Conservation (phyloP, 2,888 invertebrate genomes). For the Pseudeuparius sepicola region DNA sequence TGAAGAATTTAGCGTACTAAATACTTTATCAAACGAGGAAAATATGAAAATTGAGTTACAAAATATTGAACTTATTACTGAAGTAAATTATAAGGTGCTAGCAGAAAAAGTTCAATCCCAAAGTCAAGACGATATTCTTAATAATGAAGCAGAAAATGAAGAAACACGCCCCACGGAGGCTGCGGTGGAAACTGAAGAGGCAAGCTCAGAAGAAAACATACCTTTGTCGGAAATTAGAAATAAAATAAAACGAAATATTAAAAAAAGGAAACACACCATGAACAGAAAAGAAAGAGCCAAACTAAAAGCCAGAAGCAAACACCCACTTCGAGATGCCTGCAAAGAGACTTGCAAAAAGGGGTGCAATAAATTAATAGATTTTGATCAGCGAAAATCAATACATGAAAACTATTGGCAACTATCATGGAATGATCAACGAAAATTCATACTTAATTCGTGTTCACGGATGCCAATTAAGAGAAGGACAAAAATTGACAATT, state of each 20-base stretch:
- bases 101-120: slow-evolving; percentile 6
- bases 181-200: too few species aligned
- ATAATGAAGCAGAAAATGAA: too few species aligned
- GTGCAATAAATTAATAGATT: slow-evolving; percentile 13
- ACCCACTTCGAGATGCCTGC: too few species aligned
- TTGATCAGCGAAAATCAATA: slow-evolving; percentile 11
- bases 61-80: slow-evolving; percentile 7
- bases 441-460: slow-evolving; percentile 15
- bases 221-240: slow-evolving; percentile 11
- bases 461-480: slow-evolving; percentile 14
- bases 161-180: too few species aligned
- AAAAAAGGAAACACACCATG: slow-evolving; percentile 10
- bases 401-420: slow-evolving; percentile 13
- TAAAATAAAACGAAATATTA: slow-evolving; percentile 10
- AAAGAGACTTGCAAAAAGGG: slow-evolving; percentile 10
- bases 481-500: slow-evolving; percentile 10
- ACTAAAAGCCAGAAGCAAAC: slow-evolving; percentile 5
- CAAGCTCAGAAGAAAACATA: slow-evolving; percentile 7
- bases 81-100: slow-evolving; percentile 6
- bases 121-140: not conserved
- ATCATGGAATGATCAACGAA: slow-evolving; percentile 13
- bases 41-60: too few species aligned
- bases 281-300: slow-evolving; percentile 8
- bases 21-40: slow-evolving; percentile 8
- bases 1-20: slow-evolving; percentile 2